These are phyloP conservation scores for Chloroclysta siterata DNA, from an alignment of 2,888 invertebrate genomes.

Conservation along the genomic window DNA sequence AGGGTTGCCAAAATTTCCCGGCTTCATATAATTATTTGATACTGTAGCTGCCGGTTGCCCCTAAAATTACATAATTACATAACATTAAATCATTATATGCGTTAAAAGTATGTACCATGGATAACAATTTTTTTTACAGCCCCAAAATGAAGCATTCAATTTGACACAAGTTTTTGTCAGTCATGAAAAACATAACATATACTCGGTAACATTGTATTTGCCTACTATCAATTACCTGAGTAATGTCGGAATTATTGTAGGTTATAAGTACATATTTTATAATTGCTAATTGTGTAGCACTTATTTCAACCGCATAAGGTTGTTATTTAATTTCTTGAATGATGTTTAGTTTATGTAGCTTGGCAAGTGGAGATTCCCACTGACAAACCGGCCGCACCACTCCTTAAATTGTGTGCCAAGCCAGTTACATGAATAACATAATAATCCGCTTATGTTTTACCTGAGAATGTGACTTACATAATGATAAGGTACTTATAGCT, in stretches of 20 bases:
- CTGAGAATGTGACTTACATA: conserved; percentile 21
- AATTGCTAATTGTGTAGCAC: conserved; percentile 1
- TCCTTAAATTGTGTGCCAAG: conserved; percentile 33
- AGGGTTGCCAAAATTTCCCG: too few relatives aligned
- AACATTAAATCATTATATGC: too few relatives aligned
- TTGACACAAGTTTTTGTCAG: too few relatives aligned
- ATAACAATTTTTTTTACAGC: too few relatives aligned
- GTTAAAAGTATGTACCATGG: too few relatives aligned
- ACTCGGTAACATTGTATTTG: neutral
- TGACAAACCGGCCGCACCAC: conserved; percentile 40
- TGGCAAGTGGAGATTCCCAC: conserved; percentile 50
- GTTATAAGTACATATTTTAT: neutral
- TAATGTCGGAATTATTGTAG: neutral
- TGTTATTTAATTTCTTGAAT: conserved; percentile 1
- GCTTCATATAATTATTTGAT: too few relatives aligned
- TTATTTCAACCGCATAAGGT: conserved; percentile 10
- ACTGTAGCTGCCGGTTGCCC: too few relatives aligned
- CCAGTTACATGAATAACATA: conserved; percentile 20
- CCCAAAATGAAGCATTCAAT: too few relatives aligned
- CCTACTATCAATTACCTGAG: neutral
- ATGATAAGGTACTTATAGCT: conserved; percentile 1
- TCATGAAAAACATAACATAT: too few relatives aligned
- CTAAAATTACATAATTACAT: too few relatives aligned
- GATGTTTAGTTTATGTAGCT: conserved; percentile 32
- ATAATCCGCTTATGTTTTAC: conserved; percentile 4